Conservation (phyloP, 2,797 vertebrate genomes). For the Ficedula albicollis region DNA sequence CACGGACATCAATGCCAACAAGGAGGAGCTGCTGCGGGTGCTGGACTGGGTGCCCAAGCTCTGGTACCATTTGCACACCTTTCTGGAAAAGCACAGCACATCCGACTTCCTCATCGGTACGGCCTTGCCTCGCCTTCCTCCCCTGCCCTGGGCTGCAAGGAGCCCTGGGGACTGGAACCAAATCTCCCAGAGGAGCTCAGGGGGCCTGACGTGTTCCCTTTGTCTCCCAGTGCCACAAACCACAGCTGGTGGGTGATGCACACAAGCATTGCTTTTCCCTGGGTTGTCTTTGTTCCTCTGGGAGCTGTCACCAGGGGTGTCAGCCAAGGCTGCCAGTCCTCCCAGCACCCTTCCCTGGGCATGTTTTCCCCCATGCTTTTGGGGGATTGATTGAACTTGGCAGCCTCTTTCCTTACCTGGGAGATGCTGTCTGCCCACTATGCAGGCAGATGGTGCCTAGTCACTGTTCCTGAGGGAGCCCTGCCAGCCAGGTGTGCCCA, state of each 20-base stretch:
- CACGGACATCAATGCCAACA: constrained; percentile 77
- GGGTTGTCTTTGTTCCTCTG: background rate
- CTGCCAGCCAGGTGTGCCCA: background rate
- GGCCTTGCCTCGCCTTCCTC: background rate
- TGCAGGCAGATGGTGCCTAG: background rate
- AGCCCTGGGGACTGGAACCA: background rate
- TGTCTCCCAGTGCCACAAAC: background rate
- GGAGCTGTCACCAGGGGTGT: background rate
- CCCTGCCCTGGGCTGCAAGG: fast-evolving
- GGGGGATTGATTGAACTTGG: background rate
- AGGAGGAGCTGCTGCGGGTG: constrained; percentile 85
- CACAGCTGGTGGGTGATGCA: background rate
- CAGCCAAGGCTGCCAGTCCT: background rate
- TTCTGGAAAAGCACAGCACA: constrained; percentile 97
- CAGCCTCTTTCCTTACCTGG: background rate
- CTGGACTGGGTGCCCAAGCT: constrained; percentile 96
- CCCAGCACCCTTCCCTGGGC: background rate
- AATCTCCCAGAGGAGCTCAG: background rate
- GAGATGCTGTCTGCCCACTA: background rate
- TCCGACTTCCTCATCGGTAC: constrained; percentile 96
- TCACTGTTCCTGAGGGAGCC: background rate
- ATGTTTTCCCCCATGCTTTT: background rate
- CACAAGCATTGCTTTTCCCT: background rate
- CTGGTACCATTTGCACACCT: constrained; percentile 96
- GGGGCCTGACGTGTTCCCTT: fast-evolving